Evolutionary conservation across 2,113 vertebrate genomes (phyloP).

Genomic region (Plotosus lineatus): DNA sequence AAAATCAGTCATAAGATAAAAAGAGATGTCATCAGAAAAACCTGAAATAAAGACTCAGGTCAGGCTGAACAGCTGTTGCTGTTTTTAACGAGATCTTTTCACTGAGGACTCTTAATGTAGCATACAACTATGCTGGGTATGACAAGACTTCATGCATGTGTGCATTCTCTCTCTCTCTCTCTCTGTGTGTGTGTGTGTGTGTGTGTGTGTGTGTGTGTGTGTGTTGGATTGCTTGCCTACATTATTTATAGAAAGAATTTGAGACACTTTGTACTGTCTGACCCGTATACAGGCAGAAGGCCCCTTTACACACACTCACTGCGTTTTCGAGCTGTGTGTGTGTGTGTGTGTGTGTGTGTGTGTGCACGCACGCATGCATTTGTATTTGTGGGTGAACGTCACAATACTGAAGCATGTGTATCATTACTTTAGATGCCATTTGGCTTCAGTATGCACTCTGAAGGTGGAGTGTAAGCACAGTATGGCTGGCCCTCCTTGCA

Average conservation of each 20-base stretch:
- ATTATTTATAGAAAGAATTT: slow-evolving; percentile 44
- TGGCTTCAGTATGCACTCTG: neutral
- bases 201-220: slow-evolving; percentile 2
- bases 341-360: slow-evolving; percentile 11
- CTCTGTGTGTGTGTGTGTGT: neutral
- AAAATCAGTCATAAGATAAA: neutral
- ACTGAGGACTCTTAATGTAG: neutral
- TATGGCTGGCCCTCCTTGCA: neutral
- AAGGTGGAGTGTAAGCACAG: neutral
- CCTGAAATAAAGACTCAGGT: neutral
- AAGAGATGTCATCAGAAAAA: neutral
- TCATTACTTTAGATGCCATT: neutral
- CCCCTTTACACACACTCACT: slow-evolving; percentile 22
- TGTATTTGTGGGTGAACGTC: neutral
- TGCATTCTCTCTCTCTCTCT: neutral
- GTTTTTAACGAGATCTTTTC: neutral
- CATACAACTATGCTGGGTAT: neutral
- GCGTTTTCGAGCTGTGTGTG: slow-evolving; percentile 11
- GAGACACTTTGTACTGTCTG: slow-evolving; percentile 21
- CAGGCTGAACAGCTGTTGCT: neutral
- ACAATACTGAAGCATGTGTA: neutral
- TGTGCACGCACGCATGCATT: slow-evolving; percentile 10
- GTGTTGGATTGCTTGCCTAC: slow-evolving; percentile 16
- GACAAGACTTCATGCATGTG: neutral
- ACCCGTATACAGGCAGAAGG: slow-evolving; percentile 25